phyloP scores from a whole-genome alignment of 2,113 vertebrate species.

The Aptenodytes forsteri region DNA sequence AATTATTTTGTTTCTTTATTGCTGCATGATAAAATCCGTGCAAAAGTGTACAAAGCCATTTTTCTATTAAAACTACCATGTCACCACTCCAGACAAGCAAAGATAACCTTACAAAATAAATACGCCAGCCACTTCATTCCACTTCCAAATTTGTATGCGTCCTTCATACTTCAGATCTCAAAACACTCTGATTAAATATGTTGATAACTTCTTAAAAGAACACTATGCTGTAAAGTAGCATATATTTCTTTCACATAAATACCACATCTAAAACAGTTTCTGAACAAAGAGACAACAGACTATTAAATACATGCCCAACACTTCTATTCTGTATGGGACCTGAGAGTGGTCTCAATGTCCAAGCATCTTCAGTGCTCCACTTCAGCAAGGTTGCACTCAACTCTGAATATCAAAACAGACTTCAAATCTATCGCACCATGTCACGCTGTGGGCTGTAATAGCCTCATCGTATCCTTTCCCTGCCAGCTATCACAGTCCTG shows the following conservation, averaged over 20 bases:
- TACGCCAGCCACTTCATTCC: not conserved
- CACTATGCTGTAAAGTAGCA: not conserved
- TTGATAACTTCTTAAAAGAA: conserved; percentile 10
- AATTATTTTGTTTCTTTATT: not conserved
- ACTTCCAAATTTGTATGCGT: not conserved
- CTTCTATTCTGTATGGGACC: not conserved
- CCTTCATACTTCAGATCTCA: conserved; percentile 2
- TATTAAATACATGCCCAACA: not conserved
- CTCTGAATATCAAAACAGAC: not conserved
- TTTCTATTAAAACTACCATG: conserved; percentile 2
- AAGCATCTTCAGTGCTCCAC: not conserved
- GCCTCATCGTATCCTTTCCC: not conserved
- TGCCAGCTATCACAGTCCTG: not conserved
- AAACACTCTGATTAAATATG: conserved; percentile 15
- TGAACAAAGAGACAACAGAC: not conserved
- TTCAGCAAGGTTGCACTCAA: not conserved
- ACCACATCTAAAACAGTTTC: not conserved
- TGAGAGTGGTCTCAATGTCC: not conserved
- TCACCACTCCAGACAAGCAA: not conserved
- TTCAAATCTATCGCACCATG: not conserved
- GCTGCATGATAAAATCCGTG: not conserved
- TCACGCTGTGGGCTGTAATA: not conserved
- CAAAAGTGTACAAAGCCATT: not conserved
- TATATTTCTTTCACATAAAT: not conserved
- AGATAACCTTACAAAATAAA: conserved; percentile 43